These are phyloP conservation scores for Drosophila suzukii DNA, from an alignment of 1,140 invertebrate genomes.

Conservation along the genomic window DNA sequence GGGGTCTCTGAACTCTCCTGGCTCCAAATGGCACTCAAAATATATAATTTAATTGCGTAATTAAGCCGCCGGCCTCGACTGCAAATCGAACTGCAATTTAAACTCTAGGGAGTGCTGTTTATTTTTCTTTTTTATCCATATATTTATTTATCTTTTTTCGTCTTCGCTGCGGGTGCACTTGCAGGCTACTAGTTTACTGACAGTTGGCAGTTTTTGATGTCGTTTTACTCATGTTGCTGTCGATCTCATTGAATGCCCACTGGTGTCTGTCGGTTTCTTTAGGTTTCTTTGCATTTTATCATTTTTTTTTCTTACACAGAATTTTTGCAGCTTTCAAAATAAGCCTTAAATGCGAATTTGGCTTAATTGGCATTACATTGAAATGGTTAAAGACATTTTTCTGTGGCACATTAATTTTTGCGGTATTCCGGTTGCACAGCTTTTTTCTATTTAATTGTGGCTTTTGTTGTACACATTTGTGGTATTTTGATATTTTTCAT, in stretches of 20 bases:
- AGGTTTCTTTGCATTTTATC: slow-evolving; percentile 1
- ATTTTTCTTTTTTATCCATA: background rate
- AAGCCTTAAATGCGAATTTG: slow-evolving; percentile 28
- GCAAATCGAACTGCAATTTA: background rate
- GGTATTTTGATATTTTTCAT: slow-evolving; percentile 4
- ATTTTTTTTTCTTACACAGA: slow-evolving; percentile 4
- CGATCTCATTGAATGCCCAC: slow-evolving; percentile 10
- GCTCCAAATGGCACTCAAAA: slow-evolving; percentile 20
- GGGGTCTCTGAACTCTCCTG: background rate
- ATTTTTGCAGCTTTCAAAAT: slow-evolving; percentile 6
- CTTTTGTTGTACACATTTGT: slow-evolving; percentile 8
- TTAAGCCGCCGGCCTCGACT: slow-evolving; percentile 32
- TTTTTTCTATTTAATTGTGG: slow-evolving; percentile 13
- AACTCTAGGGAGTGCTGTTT: slow-evolving; percentile 10
- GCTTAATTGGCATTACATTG: slow-evolving; percentile 30
- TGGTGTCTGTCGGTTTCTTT: background rate
- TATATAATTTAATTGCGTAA: slow-evolving; percentile 46
- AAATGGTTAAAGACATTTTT: slow-evolving; percentile 22
- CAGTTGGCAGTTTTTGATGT: slow-evolving; percentile 13
- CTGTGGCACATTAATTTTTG: slow-evolving; percentile 5
- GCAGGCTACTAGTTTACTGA: slow-evolving; percentile 4
- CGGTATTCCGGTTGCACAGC: slow-evolving; percentile 13
- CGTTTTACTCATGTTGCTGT: slow-evolving; percentile 1
- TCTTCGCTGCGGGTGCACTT: slow-evolving; percentile 9
- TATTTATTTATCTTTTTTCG: background rate